phyloP scores from a whole-genome alignment of 2,113 vertebrate genomes.

The Chlamydotis undulata region DNA sequence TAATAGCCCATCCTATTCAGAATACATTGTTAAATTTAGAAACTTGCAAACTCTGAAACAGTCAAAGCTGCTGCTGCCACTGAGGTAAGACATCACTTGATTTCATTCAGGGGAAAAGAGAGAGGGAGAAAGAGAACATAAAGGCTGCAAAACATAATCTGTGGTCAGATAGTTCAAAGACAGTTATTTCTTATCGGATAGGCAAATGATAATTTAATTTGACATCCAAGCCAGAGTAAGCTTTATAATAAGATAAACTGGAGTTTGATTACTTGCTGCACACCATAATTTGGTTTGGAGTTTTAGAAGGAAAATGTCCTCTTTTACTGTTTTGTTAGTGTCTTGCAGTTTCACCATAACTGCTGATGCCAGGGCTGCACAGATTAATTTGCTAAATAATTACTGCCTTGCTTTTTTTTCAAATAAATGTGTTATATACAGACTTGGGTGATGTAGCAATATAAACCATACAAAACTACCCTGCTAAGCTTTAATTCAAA shows the following conservation, averaged over 20 bases:
- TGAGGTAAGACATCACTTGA: background rate
- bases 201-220: background rate
- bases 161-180: background rate
- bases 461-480: background rate
- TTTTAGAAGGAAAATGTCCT: background rate
- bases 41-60: background rate
- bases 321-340: background rate
- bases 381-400: background rate
- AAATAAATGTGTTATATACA: background rate
- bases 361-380: background rate
- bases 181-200: background rate
- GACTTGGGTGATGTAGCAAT: background rate
- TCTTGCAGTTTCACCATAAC: background rate
- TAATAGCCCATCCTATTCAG: background rate
- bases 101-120: background rate
- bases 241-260: background rate
- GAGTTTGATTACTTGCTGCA: background rate
- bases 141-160: background rate
- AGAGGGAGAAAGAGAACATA: background rate
- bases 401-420: background rate
- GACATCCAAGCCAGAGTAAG: background rate
- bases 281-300: background rate
- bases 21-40: background rate
- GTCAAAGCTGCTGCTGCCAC: background rate
- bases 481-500: background rate